Evolutionary conservation across 2,888 invertebrate species (phyloP).

Genomic region (Branchellion lobata): DNA sequence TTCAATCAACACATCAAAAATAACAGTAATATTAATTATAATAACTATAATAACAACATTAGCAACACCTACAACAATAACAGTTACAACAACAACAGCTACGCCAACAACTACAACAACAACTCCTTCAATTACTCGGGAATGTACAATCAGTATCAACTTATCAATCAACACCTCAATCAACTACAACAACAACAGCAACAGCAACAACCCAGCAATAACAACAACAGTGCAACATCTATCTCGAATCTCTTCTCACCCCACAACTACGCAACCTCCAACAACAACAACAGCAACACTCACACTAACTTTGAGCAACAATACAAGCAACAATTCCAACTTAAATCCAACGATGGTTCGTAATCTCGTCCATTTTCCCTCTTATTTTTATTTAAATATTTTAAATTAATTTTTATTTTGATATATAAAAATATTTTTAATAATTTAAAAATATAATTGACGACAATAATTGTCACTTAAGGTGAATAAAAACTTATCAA

Average conservation of each 20-base stretch:
- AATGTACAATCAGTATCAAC: conserved; percentile 28
- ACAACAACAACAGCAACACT: background rate
- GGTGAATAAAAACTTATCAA: background rate
- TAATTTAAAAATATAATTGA: background rate
- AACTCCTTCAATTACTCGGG: background rate
- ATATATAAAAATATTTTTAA: background rate
- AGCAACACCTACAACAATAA: conserved; percentile 8
- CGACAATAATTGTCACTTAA: too few species aligned
- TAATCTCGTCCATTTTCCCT: background rate
- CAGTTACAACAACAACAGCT: conserved; percentile 31
- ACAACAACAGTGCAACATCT: background rate
- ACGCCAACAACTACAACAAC: conserved; percentile 8
- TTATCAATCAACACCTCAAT: conserved; percentile 7
- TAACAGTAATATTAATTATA: background rate
- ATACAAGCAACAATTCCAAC: conserved; percentile 5
- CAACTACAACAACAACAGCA: conserved; percentile 15
- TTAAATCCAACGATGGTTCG: conserved; percentile 1
- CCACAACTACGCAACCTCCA: background rate
- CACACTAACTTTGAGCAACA: background rate
- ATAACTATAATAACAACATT: conserved; percentile 1
- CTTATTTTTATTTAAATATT: background rate
- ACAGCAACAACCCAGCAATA: background rate
- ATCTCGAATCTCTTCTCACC: background rate
- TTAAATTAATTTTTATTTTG: background rate
- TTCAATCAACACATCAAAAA: background rate